These are phyloP conservation scores for Nothobranchius kuhntae DNA, from an alignment of 2,113 vertebrate genomes.

Conservation along the genomic window DNA sequence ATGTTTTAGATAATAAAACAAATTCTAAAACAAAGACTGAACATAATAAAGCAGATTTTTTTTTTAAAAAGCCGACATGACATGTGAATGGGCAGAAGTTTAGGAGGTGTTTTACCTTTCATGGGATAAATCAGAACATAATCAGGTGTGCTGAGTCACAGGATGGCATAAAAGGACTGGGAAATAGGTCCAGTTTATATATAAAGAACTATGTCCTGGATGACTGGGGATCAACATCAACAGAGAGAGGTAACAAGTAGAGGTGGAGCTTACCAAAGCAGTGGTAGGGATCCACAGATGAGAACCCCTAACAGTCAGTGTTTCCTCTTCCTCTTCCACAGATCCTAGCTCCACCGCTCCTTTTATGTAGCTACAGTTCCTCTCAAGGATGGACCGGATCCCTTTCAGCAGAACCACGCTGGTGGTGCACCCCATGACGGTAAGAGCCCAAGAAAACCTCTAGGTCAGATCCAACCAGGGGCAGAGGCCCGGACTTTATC, in stretches of 20 bases:
- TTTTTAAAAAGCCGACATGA: too few species aligned
- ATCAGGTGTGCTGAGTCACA: too few species aligned
- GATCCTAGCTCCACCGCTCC: slow-evolving; percentile 82
- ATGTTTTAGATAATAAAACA: too few species aligned
- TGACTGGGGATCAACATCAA: too few species aligned
- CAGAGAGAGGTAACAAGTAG: not conserved
- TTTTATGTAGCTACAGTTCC: slow-evolving; percentile 91
- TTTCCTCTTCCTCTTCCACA: slow-evolving; percentile 79
- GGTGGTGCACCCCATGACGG: slow-evolving; percentile 91
- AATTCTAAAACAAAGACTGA: too few species aligned
- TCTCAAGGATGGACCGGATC: slow-evolving; percentile 88
- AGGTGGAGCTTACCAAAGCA: slow-evolving; percentile 58
- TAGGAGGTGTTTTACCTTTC: too few species aligned
- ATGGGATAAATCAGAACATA: too few species aligned
- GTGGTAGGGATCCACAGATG: slow-evolving; percentile 53
- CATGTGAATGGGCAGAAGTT: too few species aligned
- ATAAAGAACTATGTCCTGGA: too few species aligned
- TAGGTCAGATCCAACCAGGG: slow-evolving; percentile 2
- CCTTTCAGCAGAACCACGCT: slow-evolving; percentile 91
- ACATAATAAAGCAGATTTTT: too few species aligned
- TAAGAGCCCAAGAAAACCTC: slow-evolving; percentile 7
- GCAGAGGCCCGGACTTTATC: slow-evolving; percentile 1
- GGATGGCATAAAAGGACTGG: too few species aligned
- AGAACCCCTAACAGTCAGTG: slow-evolving; percentile 49
- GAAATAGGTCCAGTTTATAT: too few species aligned